Base-by-base conservation (phyloP, 2,888 invertebrate genomes). In the Cotesia congregata region DNA sequence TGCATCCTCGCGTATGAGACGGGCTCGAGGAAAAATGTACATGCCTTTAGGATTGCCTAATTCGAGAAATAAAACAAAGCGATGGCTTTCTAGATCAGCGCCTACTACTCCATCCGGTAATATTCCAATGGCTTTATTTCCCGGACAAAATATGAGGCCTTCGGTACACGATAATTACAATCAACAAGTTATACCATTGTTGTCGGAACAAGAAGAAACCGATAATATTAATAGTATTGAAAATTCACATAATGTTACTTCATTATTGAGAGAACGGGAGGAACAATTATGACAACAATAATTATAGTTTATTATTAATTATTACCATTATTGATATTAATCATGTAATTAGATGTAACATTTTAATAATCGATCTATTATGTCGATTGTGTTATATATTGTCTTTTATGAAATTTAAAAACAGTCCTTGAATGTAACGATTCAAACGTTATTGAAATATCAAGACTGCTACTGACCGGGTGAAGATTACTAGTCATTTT, bases 71-170 rank as follows among this genome's bases (percentile, higher is more conserved):
- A 86, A 87, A 77, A 80, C 84, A 3, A 89, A 86, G 80, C 91
- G 94, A 65, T 93, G 93, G 91, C 90, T 95, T 6, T 94, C 95
- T 0, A 90, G 94, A 38, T 95, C 95, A 0, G 96, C 96, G 0
- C 96, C 96, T 0, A 94, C 94, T 1, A 96, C 95, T 0, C 96
- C 96, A 0, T 93, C 93, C 80, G 90, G 94, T 50, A 93, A 93
- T 74, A 93, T 93, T 15, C 94, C 94, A 7, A 91, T 93, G 80
- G 93, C 93, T 15, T 92, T 94, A 67, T 90, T 92, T n/a, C 91
- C 92, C 76, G 90, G 92, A 79, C 89, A 90, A 78, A 90, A 87
- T 75, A 79, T 82, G 72, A 85, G 86, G 76, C 86, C 88, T 4
- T 87, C 86, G 3, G 87, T 87, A 62, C 77, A 82, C 0, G 86